Conservation (phyloP, 2,797 vertebrate species). For the Dryobates pubescens region DNA sequence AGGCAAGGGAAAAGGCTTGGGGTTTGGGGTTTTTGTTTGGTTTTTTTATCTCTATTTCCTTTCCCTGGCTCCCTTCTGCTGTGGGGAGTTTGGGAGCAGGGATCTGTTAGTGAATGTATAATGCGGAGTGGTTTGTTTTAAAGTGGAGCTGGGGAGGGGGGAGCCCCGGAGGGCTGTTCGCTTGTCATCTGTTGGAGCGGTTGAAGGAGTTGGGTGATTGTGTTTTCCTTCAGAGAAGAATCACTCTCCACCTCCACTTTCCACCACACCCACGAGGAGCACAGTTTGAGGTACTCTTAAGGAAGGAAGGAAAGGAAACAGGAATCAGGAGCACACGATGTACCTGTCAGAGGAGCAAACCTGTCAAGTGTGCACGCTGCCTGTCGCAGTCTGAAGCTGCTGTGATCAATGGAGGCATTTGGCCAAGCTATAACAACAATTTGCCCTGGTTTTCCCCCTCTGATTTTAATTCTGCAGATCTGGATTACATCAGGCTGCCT, state of each 20-base stretch:
- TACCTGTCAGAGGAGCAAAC: slow-evolving; percentile 44
- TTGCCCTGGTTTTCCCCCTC: not conserved
- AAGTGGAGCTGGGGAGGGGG: slow-evolving; percentile 1
- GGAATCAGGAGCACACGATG: slow-evolving; percentile 19
- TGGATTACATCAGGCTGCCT: not conserved
- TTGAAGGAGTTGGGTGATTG: slow-evolving; percentile 42
- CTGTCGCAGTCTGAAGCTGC: slow-evolving; percentile 44
- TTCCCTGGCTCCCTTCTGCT: not conserved
- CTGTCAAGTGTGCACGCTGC: not conserved
- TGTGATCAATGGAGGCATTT: not conserved
- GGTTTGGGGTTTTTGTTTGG: not conserved
- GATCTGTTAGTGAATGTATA: slow-evolving; percentile 47
- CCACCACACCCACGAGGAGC: slow-evolving; percentile 17
- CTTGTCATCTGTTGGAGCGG: slow-evolving; percentile 47
- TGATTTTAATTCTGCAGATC: not conserved
- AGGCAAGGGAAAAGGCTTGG: not conserved
- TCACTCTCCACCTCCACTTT: slow-evolving; percentile 1
- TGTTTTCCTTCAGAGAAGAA: slow-evolving; percentile 51
- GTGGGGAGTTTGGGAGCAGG: slow-evolving; percentile 28
- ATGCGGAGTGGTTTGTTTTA: slow-evolving; percentile 39
- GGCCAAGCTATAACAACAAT: slow-evolving; percentile 19
- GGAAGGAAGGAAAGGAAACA: slow-evolving; percentile 22
- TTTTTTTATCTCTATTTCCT: not conserved
- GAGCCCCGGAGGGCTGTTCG: slow-evolving; percentile 11
- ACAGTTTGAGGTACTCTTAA: slow-evolving; percentile 27